Conservation (phyloP, 2,797 vertebrate genomes). For the Acrocephalus scirpaceus region DNA sequence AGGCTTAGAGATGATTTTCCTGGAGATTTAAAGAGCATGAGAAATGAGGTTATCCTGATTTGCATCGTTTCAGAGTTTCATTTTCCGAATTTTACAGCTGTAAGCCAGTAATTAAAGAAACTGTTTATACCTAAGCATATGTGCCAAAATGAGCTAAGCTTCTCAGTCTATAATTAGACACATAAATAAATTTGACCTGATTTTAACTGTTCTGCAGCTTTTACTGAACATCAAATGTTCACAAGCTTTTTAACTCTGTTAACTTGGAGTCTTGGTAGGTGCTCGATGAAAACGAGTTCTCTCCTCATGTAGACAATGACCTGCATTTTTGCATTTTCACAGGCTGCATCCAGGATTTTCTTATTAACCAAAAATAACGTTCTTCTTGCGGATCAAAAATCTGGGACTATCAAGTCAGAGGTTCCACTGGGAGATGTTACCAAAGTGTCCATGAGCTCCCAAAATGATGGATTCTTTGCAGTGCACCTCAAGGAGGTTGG, state of each 20-base stretch:
- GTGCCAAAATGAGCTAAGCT: conserved; percentile 33
- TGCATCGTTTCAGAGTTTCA: background rate
- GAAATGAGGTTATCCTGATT: conserved; percentile 10
- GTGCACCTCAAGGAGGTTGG: conserved; percentile 94
- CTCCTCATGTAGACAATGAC: background rate
- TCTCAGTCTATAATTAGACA: conserved; percentile 14
- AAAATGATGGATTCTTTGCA: conserved; percentile 94
- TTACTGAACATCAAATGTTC: background rate
- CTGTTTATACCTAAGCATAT: background rate
- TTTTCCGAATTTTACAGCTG: background rate
- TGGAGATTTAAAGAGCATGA: background rate
- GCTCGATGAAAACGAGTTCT: background rate
- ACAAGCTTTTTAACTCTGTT: background rate
- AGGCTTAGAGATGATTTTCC: background rate
- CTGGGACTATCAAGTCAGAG: conserved; percentile 93
- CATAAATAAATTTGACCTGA: conserved; percentile 1
- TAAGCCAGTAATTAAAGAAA: conserved; percentile 20
- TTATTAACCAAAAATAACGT: conserved; percentile 92
- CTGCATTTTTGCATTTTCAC: background rate
- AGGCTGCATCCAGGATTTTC: conserved; percentile 93
- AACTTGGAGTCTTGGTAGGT: background rate
- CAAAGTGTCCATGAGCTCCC: conserved; percentile 94
- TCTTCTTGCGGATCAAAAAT: conserved; percentile 95
- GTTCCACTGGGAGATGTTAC: conserved; percentile 91
- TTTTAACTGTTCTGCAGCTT: conserved; percentile 24